Evolutionary conservation across 2,113 vertebrate genomes (phyloP), one percentile per base, ranked within the genome.

Genomic region (Etia nguti): DNA sequence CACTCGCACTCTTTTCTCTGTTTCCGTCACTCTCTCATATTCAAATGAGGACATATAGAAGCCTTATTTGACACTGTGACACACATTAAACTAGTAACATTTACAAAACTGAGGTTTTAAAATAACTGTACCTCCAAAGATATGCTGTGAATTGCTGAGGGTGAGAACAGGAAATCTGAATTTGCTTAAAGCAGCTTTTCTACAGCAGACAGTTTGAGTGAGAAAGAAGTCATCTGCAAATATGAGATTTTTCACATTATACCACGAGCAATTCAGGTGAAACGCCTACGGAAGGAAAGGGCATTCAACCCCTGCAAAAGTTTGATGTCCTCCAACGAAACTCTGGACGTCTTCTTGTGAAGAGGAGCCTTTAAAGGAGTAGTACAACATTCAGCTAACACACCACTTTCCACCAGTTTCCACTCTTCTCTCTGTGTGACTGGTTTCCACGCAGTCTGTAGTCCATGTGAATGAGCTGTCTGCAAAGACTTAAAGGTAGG

Each of bases 61-160:
- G 62, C 87, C 68, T 77, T 20, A 62, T 90, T 88, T 87, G 48
- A 88, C 77, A 80, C 81, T 80, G 38, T 86, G 50, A 92, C 84
- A 84, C 88, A 91, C 83, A 90, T 88, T 88, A 56, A 86, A 85
- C 81, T 70, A 75, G 62, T 83, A 84, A 38, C 77, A 90, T 81
- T 82, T 83, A 83, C 4, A 80, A 79, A 79, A 79, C 54, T 41
- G 57, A 50, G 80, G 55, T 83, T 83, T 80, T 79, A 62, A 86
- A 87, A 43, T 85, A 86, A 82, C 84, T 81, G 31, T 79, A 41
- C 38, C n/a, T 13, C 10, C 36, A 48, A 54, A 79, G 22, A 86
- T 31, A 31, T 83, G 85, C 36, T 56, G 20, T 7, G 18, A 43
- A 75, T 20, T 18, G n/a, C 36, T 54, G 34, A 31, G 46, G 77